A percentile compares a stretch with the other conserved stretches of the same genome.
These are phyloP conservation scores for Glaucidium brasilianum DNA, from an alignment of 2,113 vertebrate species.

Conservation along the genomic window DNA sequence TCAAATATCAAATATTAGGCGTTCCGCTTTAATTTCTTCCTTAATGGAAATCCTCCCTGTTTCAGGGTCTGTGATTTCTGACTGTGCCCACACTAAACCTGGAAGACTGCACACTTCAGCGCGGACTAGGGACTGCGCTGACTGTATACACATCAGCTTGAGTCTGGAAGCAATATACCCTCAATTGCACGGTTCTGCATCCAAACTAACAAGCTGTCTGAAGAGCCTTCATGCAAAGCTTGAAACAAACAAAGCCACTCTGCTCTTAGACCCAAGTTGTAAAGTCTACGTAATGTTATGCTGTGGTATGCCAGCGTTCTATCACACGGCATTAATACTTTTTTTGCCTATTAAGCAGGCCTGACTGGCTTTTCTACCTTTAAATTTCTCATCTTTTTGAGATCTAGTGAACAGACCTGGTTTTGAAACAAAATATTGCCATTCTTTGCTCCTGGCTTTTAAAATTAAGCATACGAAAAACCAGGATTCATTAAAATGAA, in stretches of 20 bases:
- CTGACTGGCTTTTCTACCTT: not conserved
- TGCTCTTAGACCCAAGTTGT: not conserved
- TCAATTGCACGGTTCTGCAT: not conserved
- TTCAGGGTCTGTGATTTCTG: not conserved
- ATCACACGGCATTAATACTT: not conserved
- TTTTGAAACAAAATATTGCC: not conserved
- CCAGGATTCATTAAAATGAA: not conserved
- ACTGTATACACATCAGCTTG: not conserved
- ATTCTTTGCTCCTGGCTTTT: not conserved
- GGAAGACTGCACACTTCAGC: not conserved
- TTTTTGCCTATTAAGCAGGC: not conserved
- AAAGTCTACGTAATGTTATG: not conserved
- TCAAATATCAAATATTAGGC: not conserved
- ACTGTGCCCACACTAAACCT: not conserved
- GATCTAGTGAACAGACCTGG: not conserved
- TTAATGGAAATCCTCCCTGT: not conserved
- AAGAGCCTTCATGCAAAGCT: not conserved
- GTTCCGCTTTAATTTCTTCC: not conserved
- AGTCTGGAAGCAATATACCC: not conserved
- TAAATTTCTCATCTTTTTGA: not conserved
- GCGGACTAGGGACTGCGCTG: not conserved
- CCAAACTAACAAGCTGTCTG: not conserved
- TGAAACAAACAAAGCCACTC: not conserved
- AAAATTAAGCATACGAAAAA: not conserved
- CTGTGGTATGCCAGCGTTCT: not conserved